Conservation (phyloP, 2,888 invertebrate species). For the Ophonus ardosiacus region DNA sequence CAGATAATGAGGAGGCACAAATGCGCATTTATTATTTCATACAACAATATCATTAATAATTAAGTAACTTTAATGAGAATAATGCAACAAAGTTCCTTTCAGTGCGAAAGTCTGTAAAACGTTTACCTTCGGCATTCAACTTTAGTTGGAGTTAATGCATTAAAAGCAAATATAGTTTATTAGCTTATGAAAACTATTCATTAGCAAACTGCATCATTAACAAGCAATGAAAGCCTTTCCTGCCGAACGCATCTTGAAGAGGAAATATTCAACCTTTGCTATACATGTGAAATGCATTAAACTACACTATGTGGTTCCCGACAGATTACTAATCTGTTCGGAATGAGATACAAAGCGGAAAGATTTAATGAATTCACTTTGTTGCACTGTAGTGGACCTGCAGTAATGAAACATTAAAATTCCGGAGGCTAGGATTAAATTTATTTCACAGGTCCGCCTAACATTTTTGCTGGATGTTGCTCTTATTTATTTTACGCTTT, state of each 20-base stretch:
- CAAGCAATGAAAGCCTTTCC: not conserved
- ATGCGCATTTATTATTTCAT: no score
- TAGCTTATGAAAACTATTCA: not conserved
- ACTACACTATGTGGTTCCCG: not conserved
- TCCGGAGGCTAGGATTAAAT: slow-evolving; percentile 33
- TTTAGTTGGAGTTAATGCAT: not conserved
- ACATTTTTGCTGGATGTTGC: slow-evolving; percentile 3
- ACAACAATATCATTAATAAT: no score
- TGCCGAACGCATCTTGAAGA: not conserved
- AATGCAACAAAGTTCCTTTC: no score
- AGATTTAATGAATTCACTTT: slow-evolving; percentile 39
- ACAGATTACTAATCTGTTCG: not conserved
- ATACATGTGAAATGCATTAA: not conserved
- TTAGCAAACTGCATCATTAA: not conserved
- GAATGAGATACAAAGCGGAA: slow-evolving; percentile 5
- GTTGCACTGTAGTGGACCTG: not conserved
- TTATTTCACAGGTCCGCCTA: slow-evolving; percentile 19
- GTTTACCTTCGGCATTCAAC: not conserved
- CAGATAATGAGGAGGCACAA: no score
- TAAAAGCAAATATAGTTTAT: not conserved
- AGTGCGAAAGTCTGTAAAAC: not conserved
- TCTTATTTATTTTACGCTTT: slow-evolving; percentile 18
- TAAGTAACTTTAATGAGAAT: no score
- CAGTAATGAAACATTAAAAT: slow-evolving; percentile 57
- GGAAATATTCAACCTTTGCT: not conserved